phyloP scores from a whole-genome alignment of 1,140 invertebrate species.

The Paraescarpia echinospica region DNA sequence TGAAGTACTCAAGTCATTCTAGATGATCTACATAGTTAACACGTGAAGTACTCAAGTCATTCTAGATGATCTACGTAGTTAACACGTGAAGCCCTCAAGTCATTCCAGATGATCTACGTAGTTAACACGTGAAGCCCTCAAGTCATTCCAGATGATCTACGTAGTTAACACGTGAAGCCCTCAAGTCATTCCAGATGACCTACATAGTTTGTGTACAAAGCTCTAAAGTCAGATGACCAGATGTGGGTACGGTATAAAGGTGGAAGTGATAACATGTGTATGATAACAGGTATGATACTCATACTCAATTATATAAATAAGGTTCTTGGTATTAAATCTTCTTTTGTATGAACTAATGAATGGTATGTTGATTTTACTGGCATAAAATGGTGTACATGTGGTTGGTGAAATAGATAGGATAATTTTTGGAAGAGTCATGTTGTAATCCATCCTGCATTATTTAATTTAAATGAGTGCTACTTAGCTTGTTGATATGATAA shows the following conservation, averaged over 20 bases:
- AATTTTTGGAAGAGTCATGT: neutral
- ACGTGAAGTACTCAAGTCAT: no score
- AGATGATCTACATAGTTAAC: no score
- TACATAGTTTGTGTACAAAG: neutral
- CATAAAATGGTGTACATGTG: neutral
- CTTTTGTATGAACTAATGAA: neutral
- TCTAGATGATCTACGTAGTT: no score
- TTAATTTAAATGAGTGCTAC: neutral
- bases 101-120: neutral
- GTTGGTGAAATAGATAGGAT: neutral
- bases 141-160: neutral
- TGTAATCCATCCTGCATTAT: neutral
- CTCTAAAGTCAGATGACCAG: neutral
- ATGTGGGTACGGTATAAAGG: neutral
- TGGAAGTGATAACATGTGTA: neutral
- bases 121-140: neutral
- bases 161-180: neutral
- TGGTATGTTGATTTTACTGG: neutral
- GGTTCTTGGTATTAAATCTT: neutral
- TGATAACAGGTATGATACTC: neutral
- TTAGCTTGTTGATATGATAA: neutral
- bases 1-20: no score
- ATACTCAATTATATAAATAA: neutral
- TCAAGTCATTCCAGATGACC: neutral
- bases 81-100: neutral